Evolutionary conservation across 2,113 vertebrate species (phyloP).

Genomic region (Polypterus bichir): DNA sequence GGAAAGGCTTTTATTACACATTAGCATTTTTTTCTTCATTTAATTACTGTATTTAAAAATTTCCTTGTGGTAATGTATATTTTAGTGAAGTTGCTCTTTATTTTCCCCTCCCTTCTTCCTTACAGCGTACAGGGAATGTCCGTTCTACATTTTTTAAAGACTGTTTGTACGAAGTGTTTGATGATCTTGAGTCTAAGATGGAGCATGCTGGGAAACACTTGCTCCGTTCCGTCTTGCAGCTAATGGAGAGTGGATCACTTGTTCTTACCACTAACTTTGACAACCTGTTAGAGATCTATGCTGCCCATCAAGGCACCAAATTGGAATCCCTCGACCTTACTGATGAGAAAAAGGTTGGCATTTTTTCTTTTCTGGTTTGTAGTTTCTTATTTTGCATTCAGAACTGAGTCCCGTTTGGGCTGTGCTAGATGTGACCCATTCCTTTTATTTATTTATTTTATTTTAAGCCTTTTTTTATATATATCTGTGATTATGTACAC

Average conservation of each 20-base stretch:
- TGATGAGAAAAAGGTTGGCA: slow-evolving; percentile 80
- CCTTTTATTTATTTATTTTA: too few species aligned
- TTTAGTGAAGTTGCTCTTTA: too few species aligned
- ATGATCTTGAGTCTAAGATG: slow-evolving; percentile 88
- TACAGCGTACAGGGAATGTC: slow-evolving; percentile 79
- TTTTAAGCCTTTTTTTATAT: too few species aligned
- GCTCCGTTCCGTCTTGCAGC: slow-evolving; percentile 74
- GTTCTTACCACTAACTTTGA: slow-evolving; percentile 93
- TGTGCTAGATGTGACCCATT: too few species aligned
- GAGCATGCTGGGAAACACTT: slow-evolving; percentile 83
- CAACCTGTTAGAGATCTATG: slow-evolving; percentile 85
- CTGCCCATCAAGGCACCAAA: slow-evolving; percentile 75
- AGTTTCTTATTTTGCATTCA: not conserved
- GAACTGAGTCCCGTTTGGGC: too few species aligned
- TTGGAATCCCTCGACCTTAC: slow-evolving; percentile 90
- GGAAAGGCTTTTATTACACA: too few species aligned
- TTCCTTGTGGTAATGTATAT: too few species aligned
- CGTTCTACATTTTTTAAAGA: slow-evolving; percentile 92
- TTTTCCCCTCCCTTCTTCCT: slow-evolving; percentile 6
- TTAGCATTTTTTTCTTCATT: too few species aligned
- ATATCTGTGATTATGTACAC: too few species aligned
- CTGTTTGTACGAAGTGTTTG: slow-evolving; percentile 91
- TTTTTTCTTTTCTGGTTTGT: not conserved
- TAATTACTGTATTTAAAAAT: too few species aligned
- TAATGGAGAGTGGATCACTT: slow-evolving; percentile 84